Evolutionary conservation across 2,888 invertebrate species (phyloP).

Genomic region (Meiosimyza platycephala): DNA sequence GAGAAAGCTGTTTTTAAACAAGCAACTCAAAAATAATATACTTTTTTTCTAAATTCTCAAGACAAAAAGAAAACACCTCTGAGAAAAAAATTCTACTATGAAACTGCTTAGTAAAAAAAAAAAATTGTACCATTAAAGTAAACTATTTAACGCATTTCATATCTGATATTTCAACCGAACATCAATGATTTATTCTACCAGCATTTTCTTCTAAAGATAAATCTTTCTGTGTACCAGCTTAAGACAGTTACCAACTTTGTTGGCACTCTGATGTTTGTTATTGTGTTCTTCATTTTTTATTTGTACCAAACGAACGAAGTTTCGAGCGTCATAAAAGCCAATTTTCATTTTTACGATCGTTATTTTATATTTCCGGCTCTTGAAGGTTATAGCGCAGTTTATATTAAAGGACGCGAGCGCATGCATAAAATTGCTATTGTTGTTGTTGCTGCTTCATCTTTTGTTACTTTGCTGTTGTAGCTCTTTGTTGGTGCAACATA

Average conservation of each 20-base stretch:
- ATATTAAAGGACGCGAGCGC: conserved; percentile 37
- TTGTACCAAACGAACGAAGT: conserved; percentile 5
- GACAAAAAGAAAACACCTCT: no score
- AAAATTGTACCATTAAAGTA: no score
- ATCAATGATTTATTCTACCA: no score
- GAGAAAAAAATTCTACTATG: no score
- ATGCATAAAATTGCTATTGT: conserved; percentile 42
- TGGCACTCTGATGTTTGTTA: conserved; percentile 8
- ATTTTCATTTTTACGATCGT: conserved; percentile 52
- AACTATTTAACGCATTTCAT: no score
- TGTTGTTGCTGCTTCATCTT: conserved; percentile 18
- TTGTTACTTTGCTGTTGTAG: conserved; percentile 7
- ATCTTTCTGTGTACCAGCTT: not conserved
- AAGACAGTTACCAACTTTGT: conserved; percentile 7
- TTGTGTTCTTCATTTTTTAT: conserved; percentile 15
- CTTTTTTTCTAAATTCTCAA: no score
- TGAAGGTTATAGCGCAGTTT: conserved; percentile 46
- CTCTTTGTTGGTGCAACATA: conserved; percentile 32
- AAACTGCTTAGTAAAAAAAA: no score
- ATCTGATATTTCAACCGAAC: no score
- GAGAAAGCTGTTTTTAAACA: no score
- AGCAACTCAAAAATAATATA: no score
- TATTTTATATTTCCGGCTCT: conserved; percentile 54
- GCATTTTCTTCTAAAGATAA: not conserved
- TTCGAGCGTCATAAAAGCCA: conserved; percentile 50